These are phyloP conservation scores for Blera fallax DNA, from an alignment of 2,888 invertebrate genomes.

Conservation along the genomic window DNA sequence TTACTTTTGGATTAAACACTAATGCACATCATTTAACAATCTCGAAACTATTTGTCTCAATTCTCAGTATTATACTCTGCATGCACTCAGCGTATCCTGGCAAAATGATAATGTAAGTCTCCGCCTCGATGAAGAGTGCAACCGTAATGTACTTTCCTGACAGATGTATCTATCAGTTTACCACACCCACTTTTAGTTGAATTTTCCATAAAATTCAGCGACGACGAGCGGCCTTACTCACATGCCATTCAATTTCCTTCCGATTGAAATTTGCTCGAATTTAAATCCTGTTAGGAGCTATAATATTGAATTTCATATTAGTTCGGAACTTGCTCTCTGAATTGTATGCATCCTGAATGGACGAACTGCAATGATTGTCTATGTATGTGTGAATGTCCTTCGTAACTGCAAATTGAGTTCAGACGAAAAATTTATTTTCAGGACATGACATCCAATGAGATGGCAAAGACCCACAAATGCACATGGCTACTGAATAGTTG, in stretches of 20 bases:
- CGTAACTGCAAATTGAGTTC: constrained; percentile 39
- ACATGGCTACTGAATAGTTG: constrained; percentile 30
- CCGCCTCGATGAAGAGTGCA: constrained; percentile 5
- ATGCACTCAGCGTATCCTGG: not conserved
- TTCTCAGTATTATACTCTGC: not conserved
- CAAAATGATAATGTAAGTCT: constrained; percentile 14
- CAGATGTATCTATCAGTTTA: constrained; percentile 5
- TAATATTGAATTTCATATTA: constrained; percentile 52
- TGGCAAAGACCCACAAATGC: constrained; percentile 6
- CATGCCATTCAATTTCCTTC: constrained; percentile 41
- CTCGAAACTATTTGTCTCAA: constrained; percentile 31
- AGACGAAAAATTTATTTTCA: constrained; percentile 18
- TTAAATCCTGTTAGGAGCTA: constrained; percentile 45
- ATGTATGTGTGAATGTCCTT: not conserved
- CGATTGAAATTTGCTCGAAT: constrained; percentile 59
- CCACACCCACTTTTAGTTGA: constrained; percentile 18
- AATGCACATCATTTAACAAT: constrained; percentile 49
- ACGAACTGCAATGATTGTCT: constrained; percentile 4
- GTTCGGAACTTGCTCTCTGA: constrained; percentile 38
- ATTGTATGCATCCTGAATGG: constrained; percentile 45
- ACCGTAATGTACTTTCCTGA: constrained; percentile 6
- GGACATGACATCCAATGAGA: not conserved
- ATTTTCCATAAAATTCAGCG: not conserved
- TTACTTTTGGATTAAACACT: constrained; percentile 8
- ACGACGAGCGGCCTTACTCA: not conserved